Evolutionary conservation across 1,140 invertebrate species (phyloP).

Genomic region (Cyclina sinensis): DNA sequence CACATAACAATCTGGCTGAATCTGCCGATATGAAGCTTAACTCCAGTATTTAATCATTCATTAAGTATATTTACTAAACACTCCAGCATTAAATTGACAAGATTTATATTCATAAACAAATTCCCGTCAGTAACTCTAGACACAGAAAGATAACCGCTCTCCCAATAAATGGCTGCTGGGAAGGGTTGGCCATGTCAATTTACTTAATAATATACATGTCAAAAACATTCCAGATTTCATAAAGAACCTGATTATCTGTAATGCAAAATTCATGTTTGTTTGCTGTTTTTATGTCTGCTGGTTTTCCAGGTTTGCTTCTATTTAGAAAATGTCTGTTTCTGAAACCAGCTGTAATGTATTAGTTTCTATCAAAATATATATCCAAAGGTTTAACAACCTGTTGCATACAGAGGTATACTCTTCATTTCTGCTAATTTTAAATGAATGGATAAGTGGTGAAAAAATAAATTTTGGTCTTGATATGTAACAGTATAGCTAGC

Average conservation of each 20-base stretch:
- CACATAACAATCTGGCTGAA: background rate
- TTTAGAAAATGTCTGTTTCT: slow-evolving; percentile 8
- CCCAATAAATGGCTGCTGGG: slow-evolving; percentile 39
- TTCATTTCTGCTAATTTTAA: too few relatives aligned
- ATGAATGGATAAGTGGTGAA: too few relatives aligned
- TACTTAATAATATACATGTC: slow-evolving; percentile 64
- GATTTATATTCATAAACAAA: slow-evolving; percentile 67
- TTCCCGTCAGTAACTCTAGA: slow-evolving; percentile 30
- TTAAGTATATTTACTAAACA: slow-evolving; percentile 57
- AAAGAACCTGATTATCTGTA: slow-evolving; percentile 49
- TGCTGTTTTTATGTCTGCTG: slow-evolving; percentile 50
- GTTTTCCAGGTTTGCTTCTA: background rate
- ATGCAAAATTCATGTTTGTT: slow-evolving; percentile 66
- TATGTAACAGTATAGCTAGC: too few relatives aligned
- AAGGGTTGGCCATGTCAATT: slow-evolving; percentile 50
- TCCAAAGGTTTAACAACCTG: too few relatives aligned
- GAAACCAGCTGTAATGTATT: slow-evolving; percentile 19
- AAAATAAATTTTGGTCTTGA: too few relatives aligned
- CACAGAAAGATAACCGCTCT: slow-evolving; percentile 35
- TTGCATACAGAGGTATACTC: too few relatives aligned
- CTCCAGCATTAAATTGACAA: slow-evolving; percentile 57
- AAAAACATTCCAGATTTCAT: slow-evolving; percentile 50
- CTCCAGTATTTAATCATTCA: slow-evolving; percentile 59
- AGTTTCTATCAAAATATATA: background rate
- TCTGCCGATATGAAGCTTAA: slow-evolving; percentile 20